Evolutionary conservation across 2,797 vertebrate species (phyloP).

Genomic region (Hypotaenidia philippensis): DNA sequence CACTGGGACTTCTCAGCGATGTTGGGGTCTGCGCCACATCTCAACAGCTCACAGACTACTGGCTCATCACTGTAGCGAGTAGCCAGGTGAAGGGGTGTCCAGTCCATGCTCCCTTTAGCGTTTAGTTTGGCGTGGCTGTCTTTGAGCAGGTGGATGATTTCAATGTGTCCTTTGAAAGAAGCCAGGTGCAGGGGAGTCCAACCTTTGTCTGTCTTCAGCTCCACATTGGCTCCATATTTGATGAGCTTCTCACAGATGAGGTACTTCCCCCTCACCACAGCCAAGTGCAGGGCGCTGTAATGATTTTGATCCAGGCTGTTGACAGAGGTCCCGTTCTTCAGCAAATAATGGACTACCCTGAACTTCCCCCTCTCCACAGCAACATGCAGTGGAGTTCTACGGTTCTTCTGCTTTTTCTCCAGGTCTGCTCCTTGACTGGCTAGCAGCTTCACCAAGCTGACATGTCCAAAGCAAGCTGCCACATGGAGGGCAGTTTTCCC

Average conservation of each 20-base stretch:
- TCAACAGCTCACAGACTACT: slow-evolving; percentile 80
- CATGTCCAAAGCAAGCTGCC: slow-evolving; percentile 85
- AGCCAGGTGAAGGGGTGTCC: slow-evolving; percentile 89
- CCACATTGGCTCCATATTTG: slow-evolving; percentile 73
- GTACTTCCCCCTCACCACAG: slow-evolving; percentile 81
- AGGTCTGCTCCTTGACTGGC: slow-evolving; percentile 83
- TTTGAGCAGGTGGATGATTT: slow-evolving; percentile 81
- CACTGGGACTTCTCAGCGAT: slow-evolving; percentile 80
- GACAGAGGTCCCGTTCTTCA: slow-evolving; percentile 74
- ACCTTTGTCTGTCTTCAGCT: slow-evolving; percentile 81
- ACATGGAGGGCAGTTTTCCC: slow-evolving; percentile 86
- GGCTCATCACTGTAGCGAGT: slow-evolving; percentile 78
- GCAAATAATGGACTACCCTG: slow-evolving; percentile 83
- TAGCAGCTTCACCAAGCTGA: slow-evolving; percentile 86
- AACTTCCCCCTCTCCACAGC: slow-evolving; percentile 87
- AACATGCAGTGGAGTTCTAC: slow-evolving; percentile 84
- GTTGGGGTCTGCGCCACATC: slow-evolving; percentile 81
- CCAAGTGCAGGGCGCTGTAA: slow-evolving; percentile 86
- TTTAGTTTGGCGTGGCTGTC: slow-evolving; percentile 77
- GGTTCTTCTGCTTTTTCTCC: slow-evolving; percentile 78
- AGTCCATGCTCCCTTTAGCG: slow-evolving; percentile 78
- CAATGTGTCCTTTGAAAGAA: slow-evolving; percentile 82
- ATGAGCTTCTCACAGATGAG: slow-evolving; percentile 89
- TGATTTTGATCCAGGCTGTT: slow-evolving; percentile 78
- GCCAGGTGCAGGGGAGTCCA: slow-evolving; percentile 90